Evolutionary conservation across 2,113 vertebrate species (phyloP).

Genomic region (Ochotona princeps): DNA sequence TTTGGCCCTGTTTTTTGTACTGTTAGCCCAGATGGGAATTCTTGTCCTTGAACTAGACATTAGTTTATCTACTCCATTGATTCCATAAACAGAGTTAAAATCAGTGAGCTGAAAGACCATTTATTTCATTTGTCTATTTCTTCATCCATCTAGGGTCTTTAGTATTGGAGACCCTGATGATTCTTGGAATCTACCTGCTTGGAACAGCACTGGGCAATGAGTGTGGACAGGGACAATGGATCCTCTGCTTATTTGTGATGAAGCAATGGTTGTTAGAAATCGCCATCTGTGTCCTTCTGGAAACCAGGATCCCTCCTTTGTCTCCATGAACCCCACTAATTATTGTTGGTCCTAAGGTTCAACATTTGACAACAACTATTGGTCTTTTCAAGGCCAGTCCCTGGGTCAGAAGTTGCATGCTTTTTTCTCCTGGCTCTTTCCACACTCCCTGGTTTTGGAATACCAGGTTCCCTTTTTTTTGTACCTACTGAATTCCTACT

Average conservation of each 20-base stretch:
- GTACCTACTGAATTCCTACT: background rate
- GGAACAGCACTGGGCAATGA: background rate
- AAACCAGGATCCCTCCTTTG: background rate
- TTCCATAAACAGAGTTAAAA: slow-evolving; percentile 77
- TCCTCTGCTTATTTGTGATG: background rate
- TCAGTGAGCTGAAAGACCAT: background rate
- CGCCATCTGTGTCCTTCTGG: background rate
- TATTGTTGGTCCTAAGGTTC: background rate
- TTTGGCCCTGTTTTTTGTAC: slow-evolving; percentile 88
- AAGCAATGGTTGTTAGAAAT: background rate
- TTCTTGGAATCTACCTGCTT: background rate
- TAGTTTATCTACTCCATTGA: slow-evolving; percentile 92
- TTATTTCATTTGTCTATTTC: background rate
- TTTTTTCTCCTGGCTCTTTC: background rate
- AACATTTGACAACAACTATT: background rate
- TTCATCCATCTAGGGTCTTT: background rate
- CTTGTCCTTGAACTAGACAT: slow-evolving; percentile 89
- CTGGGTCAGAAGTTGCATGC: background rate
- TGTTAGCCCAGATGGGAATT: slow-evolving; percentile 85
- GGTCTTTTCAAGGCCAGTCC: background rate
- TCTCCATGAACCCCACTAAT: background rate
- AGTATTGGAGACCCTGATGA: background rate
- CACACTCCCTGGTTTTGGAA: background rate
- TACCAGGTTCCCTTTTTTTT: background rate
- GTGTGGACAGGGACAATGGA: background rate